Base-by-base conservation (phyloP, 2,888 invertebrate genomes). In the Orthosia cruda region DNA sequence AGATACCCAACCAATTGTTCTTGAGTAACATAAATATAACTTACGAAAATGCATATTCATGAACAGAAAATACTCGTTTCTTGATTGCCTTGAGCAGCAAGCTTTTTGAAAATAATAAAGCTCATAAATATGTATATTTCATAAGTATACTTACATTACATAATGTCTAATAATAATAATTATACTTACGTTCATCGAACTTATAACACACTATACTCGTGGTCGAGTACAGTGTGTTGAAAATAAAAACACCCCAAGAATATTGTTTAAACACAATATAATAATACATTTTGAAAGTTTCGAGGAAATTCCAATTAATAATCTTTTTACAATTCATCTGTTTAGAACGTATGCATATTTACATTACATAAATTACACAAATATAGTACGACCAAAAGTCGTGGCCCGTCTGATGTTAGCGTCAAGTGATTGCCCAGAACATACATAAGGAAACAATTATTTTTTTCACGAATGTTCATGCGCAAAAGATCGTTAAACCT, bases 101-200 rank as follows among this genome's bases (percentile, higher is more conserved):
- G 12, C 2, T 52, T 71, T 49, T 79, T 26, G 16, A 18, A 0
- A 58, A 71, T 16, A 58, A 52, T 71, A 54, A 20, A 57, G 5
- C 62, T 71, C 55, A 59, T 71, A 20, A 55, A 76, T 76, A 75
- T 49, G 16, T 12, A 55, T 15, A 32, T 54, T 54, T 32, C 18
- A 4, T 40, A 45, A 40, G 1, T 13, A 75, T 32, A 15, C 23
- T 77, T 47, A 47, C 26, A 54, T 77, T 47, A 47, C 26, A 54
- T 61, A 74, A 77, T 47, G 45, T 40, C 32, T 45, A 18, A 15
- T 45, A 52, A 73, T 47, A 59, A 45, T n/a, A n/a, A n/a, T 20
- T 45, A 49, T 54, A 13, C 50, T 20, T 20, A 20, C 9, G 47
- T 77, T 77, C 52, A 77, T 20, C 7, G 52, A 70, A 75, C 77